These are phyloP conservation scores for Lagria hirta DNA, from an alignment of 2,888 invertebrate species.

Conservation along the genomic window DNA sequence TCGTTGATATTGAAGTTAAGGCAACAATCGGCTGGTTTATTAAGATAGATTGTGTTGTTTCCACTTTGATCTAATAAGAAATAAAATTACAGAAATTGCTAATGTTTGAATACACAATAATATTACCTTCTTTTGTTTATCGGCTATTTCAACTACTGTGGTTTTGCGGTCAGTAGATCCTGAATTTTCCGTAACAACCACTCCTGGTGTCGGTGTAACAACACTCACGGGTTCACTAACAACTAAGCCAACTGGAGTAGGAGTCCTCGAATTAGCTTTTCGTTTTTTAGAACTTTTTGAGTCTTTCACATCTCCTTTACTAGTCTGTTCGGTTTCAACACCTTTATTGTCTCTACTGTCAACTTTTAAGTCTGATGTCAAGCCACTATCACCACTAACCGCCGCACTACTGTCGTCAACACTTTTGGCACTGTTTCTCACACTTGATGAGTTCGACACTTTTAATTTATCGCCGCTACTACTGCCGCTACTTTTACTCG, in stretches of 20 bases:
- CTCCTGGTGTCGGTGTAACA: constrained; percentile 29
- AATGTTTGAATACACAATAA: constrained; percentile 2
- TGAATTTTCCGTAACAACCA: constrained; percentile 24
- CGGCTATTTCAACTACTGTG: constrained; percentile 37
- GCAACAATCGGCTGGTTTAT: constrained; percentile 47
- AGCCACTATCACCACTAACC: constrained; percentile 22
- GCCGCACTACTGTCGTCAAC: constrained; percentile 36
- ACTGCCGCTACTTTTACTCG: constrained; percentile 27
- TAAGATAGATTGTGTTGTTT: constrained; percentile 44
- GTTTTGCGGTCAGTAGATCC: constrained; percentile 29
- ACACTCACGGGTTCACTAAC: constrained; percentile 31
- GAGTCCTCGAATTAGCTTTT: constrained; percentile 52
- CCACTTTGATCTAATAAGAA: constrained; percentile 39
- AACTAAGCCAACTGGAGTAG: constrained; percentile 49
- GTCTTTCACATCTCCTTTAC: constrained; percentile 36
- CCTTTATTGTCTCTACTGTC: constrained; percentile 35
- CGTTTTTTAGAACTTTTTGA: constrained; percentile 50
- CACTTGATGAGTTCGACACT: constrained; percentile 31
- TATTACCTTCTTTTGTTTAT: constrained; percentile 41
- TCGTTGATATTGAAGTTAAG: constrained; percentile 45
- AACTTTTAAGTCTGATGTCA: constrained; percentile 28
- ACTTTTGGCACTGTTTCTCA: constrained; percentile 41
- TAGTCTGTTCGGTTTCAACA: constrained; percentile 27
- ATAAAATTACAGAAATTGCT: constrained; percentile 5
- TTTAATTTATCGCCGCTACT: constrained; percentile 37